Evolutionary conservation across 2,888 invertebrate genomes (phyloP), one percentile per base, ranked within the genome.

Genomic region (Amphipoea oculea): DNA sequence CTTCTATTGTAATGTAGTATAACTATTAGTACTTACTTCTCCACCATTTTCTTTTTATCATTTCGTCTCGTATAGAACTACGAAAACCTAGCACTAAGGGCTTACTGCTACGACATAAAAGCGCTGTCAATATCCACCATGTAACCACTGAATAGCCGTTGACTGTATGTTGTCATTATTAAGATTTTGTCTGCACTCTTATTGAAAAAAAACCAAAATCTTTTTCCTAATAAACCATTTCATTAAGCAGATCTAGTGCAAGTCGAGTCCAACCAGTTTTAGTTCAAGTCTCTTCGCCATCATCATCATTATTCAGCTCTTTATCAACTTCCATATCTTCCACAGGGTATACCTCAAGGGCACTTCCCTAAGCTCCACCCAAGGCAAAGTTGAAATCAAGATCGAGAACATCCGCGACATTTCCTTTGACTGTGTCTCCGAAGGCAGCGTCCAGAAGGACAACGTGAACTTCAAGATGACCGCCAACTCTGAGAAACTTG

Each of bases 401-500:
- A 79, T 98, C 0, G 96, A 96, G 65, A 97, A 97, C 88, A 88
- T 97, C 36, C 94, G 93, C 2, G 96, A 97, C 71, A 94, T 98
- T 81, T 94, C 96, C 74, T 91, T 98, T 0, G 97, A 98, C 81
- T 95, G 97, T 0, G 95, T 94, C 62, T 91, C 97, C 0, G 97
- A 98, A 77, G 97, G 97, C 0, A 97, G 97, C 73, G 92, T 98
- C 1, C 97, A 97, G 76, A 95, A 98, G 42, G 98, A 98, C 84
- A 97, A 98, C 88, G 98, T 98, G 78, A 94, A 95, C 75, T 91
- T 98, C 57, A 97, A 97, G 83, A 90, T 97, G 0, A 96, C 97
- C 82, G 97, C 97, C 23, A 97, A 98, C 93, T 98, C 98, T 1
- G 97, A 97, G 7, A 97, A 97, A 86, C 91, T 98, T 1, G 97